Base-by-base conservation (phyloP, 2,888 invertebrate genomes). In the Dynastes maya region DNA sequence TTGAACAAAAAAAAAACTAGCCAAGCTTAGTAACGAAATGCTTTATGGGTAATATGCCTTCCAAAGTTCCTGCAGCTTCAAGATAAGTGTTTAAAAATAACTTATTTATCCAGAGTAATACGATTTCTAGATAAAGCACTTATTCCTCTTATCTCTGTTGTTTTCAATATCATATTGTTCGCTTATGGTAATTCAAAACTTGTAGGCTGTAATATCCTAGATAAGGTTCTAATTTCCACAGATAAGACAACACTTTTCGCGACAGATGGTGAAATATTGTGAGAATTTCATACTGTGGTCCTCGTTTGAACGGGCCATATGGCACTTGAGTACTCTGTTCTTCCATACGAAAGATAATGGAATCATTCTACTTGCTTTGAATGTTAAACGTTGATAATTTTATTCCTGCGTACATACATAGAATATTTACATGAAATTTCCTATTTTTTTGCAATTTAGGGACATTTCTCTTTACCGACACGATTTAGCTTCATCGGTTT, bases 221-320 rank as follows among this genome's bases (percentile, higher is more conserved):
- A 83, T 84, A 84, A 84, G 82, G 78, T 80, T 81, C 81, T 84
- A 84, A 84, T 84, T 84, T 83, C 82, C 80, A 78, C 82, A 81
- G 86, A 87, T 86, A 86, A 86, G 86, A 85, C 84, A 85, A 85
- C 79, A 79, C 76, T 82, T 83, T 84, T 84, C 83, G 84, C 83
- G 85, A 87, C 88, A 88, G 88, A 88, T 88, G 88, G 87, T 85
- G 77, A 83, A 86, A 86, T 85, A 86, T 86, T 87, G 87, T 88
- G 88, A 88, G 88, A 88, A 88, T 85, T 86, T 85, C 84, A 83
- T 83, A 85, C 84, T 85, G 49, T 27, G 86, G 85, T 85, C 85
- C 86, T 85, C 84, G 85, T 82, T 40, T 58, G 70, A n/a, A 40
- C 79, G 80, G 80, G 85, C 87, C 87, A 87, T 87, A 88, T 88